Evolutionary conservation across 2,888 invertebrate genomes (phyloP).

Genomic region (Bibio marci): DNA sequence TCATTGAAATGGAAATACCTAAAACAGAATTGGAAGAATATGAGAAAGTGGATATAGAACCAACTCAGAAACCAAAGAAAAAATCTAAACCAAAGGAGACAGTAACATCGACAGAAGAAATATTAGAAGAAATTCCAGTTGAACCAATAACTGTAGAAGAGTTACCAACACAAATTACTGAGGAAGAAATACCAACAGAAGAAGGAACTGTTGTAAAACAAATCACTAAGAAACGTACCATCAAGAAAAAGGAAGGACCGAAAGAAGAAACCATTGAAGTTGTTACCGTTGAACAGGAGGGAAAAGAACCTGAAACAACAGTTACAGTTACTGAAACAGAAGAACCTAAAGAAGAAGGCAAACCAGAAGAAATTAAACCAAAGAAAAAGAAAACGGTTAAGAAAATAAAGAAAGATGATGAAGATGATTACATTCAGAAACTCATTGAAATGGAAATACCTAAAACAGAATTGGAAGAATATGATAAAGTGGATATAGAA

Average conservation of each 20-base stretch:
- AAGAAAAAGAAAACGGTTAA: slow-evolving; percentile 6
- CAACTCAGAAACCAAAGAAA: background rate
- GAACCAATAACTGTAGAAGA: slow-evolving; percentile 7
- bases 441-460: slow-evolving; percentile 25
- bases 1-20: slow-evolving; percentile 25
- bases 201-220: slow-evolving; percentile 7
- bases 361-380: slow-evolving; percentile 5
- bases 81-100: background rate
- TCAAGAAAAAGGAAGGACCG: no score
- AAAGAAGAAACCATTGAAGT: slow-evolving; percentile 14
- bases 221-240: no score
- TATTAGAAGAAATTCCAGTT: slow-evolving; percentile 12
- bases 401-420: slow-evolving; percentile 15
- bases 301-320: slow-evolving; percentile 20
- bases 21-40: slow-evolving; percentile 30
- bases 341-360: slow-evolving; percentile 11
- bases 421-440: slow-evolving; percentile 19
- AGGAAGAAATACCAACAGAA: slow-evolving; percentile 14
- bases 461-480: slow-evolving; percentile 8
- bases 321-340: slow-evolving; percentile 14
- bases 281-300: background rate
- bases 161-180: slow-evolving; percentile 5
- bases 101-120: slow-evolving; percentile 18
- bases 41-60: slow-evolving; percentile 17
- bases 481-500: slow-evolving; percentile 5